phyloP scores from a whole-genome alignment of 2,888 invertebrate species.

The Orchesellides sinensis region DNA sequence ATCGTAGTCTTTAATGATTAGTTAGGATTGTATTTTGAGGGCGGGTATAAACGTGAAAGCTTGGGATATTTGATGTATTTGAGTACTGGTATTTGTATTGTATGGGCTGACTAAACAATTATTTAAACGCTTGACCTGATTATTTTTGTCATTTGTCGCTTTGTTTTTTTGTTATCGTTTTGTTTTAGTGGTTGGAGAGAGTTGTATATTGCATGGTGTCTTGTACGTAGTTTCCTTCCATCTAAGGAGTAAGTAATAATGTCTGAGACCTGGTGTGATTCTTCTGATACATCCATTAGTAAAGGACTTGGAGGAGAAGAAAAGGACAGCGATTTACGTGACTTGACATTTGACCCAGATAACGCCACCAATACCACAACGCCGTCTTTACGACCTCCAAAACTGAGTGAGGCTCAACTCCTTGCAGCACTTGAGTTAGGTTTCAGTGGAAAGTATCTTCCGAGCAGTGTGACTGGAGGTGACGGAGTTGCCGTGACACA shows the following conservation, averaged over 20 bases:
- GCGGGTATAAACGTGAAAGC: too few species aligned
- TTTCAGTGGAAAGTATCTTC: constrained; percentile 53
- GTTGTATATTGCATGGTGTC: constrained; percentile 32
- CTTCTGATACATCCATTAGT: not conserved
- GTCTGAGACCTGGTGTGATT: constrained; percentile 39
- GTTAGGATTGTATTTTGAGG: too few species aligned
- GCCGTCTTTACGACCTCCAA: constrained; percentile 48
- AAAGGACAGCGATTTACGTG: constrained; percentile 23
- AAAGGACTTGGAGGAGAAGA: not conserved
- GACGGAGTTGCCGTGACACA: not conserved
- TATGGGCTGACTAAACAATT: not conserved
- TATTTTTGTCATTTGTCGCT: not conserved
- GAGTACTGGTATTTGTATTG: too few species aligned
- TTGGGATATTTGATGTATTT: too few species aligned
- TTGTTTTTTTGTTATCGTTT: constrained; percentile 12
- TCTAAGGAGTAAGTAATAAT: constrained; percentile 1
- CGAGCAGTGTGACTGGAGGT: constrained; percentile 38
- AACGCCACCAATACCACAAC: not conserved
- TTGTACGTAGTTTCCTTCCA: constrained; percentile 12
- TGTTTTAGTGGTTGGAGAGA: not conserved
- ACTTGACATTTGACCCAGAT: constrained; percentile 50
- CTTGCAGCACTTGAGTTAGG: constrained; percentile 44
- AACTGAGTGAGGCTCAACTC: constrained; percentile 46
- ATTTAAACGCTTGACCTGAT: too few species aligned
- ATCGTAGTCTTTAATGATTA: too few species aligned